phyloP scores from a whole-genome alignment of 2,888 invertebrate species.

The Agapostemon virescens region DNA sequence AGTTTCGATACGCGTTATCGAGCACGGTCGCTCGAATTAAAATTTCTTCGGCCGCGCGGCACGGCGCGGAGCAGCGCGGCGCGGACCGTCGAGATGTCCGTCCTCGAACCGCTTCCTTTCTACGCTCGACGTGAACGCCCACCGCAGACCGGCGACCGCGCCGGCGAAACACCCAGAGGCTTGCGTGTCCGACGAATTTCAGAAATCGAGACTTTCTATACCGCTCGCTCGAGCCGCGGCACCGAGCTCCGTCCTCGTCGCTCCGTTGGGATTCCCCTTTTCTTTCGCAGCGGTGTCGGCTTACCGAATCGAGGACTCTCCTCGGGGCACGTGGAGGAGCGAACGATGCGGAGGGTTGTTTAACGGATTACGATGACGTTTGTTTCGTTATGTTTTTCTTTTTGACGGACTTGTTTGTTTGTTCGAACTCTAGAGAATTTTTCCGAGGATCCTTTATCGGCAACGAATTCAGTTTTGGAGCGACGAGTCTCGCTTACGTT shows the following conservation, averaged over 20 bases:
- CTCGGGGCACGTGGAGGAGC: not conserved
- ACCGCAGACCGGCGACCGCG: constrained; percentile 15
- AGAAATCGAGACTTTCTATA: constrained; percentile 22
- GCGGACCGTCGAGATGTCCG: constrained; percentile 22
- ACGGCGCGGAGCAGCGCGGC: not conserved
- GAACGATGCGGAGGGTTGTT: not conserved
- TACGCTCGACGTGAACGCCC: constrained; percentile 46
- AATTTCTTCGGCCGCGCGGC: constrained; percentile 61
- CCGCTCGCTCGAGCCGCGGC: not conserved
- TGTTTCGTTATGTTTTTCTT: too few relatives aligned
- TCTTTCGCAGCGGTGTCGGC: not conserved
- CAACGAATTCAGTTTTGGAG: too few relatives aligned
- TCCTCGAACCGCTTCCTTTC: constrained; percentile 55
- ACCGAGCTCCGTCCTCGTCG: not conserved
- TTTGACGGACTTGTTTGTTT: too few relatives aligned
- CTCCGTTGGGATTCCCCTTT: not conserved
- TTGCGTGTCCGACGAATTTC: constrained; percentile 26
- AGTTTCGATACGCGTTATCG: constrained; percentile 70
- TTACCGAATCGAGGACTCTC: constrained; percentile 14
- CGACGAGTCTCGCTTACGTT: too few relatives aligned
- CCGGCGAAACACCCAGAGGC: not conserved
- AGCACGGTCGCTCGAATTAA: constrained; percentile 67
- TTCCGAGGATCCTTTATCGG: too few relatives aligned
- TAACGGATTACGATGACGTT: too few relatives aligned
- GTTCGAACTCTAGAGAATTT: too few relatives aligned